Conservation (phyloP, 1,140 invertebrate genomes). For the Hesperophylax magnus region DNA sequence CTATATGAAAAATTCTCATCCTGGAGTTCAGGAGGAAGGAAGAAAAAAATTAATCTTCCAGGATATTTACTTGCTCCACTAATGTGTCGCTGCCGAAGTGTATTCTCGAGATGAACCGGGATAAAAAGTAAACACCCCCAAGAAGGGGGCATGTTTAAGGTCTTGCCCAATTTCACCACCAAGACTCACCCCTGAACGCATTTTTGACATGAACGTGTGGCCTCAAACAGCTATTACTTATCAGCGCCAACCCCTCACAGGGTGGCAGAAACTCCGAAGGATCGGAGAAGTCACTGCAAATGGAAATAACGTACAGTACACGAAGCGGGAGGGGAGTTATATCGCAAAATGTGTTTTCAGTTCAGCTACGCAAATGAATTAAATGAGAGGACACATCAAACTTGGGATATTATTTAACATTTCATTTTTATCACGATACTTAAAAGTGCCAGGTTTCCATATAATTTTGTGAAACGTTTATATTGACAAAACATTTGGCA, state of each 20-base stretch:
- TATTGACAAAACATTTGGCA: not conserved
- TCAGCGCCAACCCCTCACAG: not conserved
- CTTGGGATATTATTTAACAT: conserved; percentile 7
- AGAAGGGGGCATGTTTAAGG: conserved; percentile 18
- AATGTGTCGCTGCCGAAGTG: conserved; percentile 20
- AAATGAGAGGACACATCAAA: conserved; percentile 25
- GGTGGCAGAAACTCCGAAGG: not conserved
- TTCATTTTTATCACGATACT: not conserved
- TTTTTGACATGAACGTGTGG: conserved; percentile 49
- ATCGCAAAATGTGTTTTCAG: conserved; percentile 33
- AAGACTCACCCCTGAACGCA: conserved; percentile 14
- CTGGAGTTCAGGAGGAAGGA: not conserved
- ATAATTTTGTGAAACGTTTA: not conserved
- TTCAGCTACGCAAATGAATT: conserved; percentile 26
- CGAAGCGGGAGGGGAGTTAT: not conserved
- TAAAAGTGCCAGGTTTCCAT: not conserved
- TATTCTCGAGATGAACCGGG: conserved; percentile 38
- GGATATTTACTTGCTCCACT: conserved; percentile 16
- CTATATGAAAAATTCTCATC: not conserved
- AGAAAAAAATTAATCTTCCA: conserved; percentile 5
- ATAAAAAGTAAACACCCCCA: conserved; percentile 20
- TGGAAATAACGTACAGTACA: no score
- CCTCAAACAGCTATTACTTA: conserved; percentile 48
- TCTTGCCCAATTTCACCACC: conserved; percentile 8
- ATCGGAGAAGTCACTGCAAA: not conserved